A percentile compares a stretch with the other conserved stretches of the same genome.
Evolutionary conservation across 2,113 vertebrate genomes (phyloP).

Genomic region (Drymodes brunneopygia): DNA sequence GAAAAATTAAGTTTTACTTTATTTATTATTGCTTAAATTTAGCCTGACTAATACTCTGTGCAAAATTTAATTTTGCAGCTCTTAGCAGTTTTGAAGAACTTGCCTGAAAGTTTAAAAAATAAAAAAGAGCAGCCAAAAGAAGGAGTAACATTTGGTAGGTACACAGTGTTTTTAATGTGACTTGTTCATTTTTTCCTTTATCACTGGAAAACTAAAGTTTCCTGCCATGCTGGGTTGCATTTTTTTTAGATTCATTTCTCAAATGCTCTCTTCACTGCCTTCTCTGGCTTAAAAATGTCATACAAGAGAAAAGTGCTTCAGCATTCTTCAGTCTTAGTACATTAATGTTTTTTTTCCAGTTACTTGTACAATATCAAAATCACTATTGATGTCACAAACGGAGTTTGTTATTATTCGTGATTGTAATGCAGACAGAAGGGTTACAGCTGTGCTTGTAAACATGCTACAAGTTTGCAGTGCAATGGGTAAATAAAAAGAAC

Average conservation of each 20-base stretch:
- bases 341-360: not conserved
- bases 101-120: conserved; percentile 79
- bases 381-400: not conserved
- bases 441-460: not conserved
- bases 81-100: conserved; percentile 80
- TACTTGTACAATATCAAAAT: not conserved
- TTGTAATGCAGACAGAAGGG: not conserved
- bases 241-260: not conserved
- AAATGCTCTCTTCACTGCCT: not conserved
- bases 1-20: not conserved
- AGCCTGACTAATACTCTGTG: not conserved
- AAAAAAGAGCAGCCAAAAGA: conserved; percentile 79
- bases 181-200: not conserved
- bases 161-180: not conserved
- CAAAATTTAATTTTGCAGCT: conserved; percentile 75
- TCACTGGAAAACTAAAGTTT: not conserved
- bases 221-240: not conserved
- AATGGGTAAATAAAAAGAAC: not conserved
- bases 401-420: not conserved
- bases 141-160: conserved; percentile 86
- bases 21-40: not conserved
- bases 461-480: not conserved
- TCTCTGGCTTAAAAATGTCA: not conserved
- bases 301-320: not conserved
- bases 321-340: not conserved